Base-by-base conservation (phyloP, 2,113 vertebrate genomes). In the Cochlearius cochlearius region DNA sequence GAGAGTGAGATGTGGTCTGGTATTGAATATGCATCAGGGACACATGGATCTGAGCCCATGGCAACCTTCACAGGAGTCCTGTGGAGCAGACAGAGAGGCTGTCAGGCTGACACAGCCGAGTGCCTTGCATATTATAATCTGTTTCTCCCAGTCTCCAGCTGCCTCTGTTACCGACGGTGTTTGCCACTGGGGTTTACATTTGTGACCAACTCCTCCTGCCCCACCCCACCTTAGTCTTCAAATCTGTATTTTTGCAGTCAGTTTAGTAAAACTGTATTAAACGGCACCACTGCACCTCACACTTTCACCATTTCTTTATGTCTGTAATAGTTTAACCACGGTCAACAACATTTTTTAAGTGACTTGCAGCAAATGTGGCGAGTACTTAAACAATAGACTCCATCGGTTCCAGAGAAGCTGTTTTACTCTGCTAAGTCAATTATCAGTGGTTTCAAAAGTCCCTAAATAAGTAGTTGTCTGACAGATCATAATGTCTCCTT, bases 1-100 rank as follows among this genome's bases (percentile, higher is more conserved):
- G 71, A 85, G 94, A 94, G 80, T n/a, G 74, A 87, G 86, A 92
- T 78, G 92, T 66, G 92, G 77, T 94, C 92, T 95, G 92, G 92
- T 96, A 93, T 69, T 97, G 96, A 96, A 96, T 97, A 97, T 97
- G 96, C 93, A 96, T 95, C 93, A 96, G 93, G 92, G 90, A 96
- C 90, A 92, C 90, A 93, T 93, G 96, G 94, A 96, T 96, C 90
- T 94, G 94, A 96, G 96, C 94, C 94, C 90, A 93, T 95, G 92
- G 96, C 95, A 97, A 95, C 92, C 96, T 97, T 95, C 92, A 86
- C 94, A 96, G 96, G 85, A 94, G 92, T 88, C 96, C 92, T 90
- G 95, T 83, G 82, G 95, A 94, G 95, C 95, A 97, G 96, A 92
- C 95, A 96, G 96, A 94, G 90, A 92, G 85, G 81, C 93, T 97